phyloP scores from a whole-genome alignment of 2,888 invertebrate species.

The Physocephala rufipes region DNA sequence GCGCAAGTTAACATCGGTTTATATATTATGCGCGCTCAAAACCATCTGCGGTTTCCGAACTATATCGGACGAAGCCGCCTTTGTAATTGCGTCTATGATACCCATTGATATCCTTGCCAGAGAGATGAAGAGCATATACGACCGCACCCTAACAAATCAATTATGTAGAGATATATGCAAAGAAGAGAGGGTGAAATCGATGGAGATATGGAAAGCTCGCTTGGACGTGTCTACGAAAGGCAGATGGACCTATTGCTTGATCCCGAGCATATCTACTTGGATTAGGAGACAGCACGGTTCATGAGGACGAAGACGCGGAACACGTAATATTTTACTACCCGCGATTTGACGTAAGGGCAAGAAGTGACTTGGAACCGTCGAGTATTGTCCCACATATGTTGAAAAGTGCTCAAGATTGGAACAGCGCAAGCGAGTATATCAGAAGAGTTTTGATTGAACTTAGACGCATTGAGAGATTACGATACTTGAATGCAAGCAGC shows the following conservation, averaged over 20 bases:
- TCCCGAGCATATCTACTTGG: background rate
- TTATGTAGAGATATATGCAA: background rate
- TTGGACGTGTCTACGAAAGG: background rate
- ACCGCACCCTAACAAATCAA: background rate
- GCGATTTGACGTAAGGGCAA: too few relatives aligned
- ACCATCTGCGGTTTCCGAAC: constrained; percentile 18
- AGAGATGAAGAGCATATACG: constrained; percentile 7
- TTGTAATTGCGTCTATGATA: constrained; percentile 13
- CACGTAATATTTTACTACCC: too few relatives aligned
- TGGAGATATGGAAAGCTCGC: background rate
- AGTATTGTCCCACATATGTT: too few relatives aligned
- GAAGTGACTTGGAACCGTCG: too few relatives aligned
- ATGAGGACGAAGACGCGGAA: too few relatives aligned
- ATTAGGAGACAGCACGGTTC: background rate
- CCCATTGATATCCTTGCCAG: constrained; percentile 11
- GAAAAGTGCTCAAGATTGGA: too few relatives aligned
- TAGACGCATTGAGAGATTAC: too few relatives aligned
- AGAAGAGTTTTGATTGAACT: too few relatives aligned
- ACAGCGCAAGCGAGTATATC: too few relatives aligned
- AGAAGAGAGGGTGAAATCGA: background rate
- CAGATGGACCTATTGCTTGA: background rate
- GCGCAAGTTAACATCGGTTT: background rate
- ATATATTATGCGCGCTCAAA: background rate
- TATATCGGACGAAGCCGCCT: constrained; percentile 9
- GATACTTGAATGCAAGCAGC: too few relatives aligned